Evolutionary conservation across 2,113 vertebrate species (phyloP).

Genomic region (Cyprinodon brontotheroides): DNA sequence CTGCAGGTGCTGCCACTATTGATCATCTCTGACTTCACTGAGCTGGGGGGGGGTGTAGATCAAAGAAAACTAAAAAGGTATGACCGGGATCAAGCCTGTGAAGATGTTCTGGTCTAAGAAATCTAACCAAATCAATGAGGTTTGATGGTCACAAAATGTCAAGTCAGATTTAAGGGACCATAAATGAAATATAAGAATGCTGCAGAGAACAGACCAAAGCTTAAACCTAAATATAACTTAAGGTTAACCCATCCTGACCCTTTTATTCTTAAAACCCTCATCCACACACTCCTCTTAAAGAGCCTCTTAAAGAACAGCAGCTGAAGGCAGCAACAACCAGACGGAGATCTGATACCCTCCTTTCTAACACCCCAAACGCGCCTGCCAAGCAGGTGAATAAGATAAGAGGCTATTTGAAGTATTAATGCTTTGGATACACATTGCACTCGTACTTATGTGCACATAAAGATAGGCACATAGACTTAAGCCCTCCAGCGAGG

Average conservation of each 20-base stretch:
- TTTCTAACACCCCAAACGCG: conserved; percentile 20
- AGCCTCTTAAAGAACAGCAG: conserved; percentile 31
- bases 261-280: conserved; percentile 24
- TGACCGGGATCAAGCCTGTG: conserved; percentile 16
- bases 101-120: conserved; percentile 2
- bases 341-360: conserved; percentile 52
- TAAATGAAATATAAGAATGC: conserved; percentile 4
- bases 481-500: conserved; percentile 61
- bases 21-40: conserved; percentile 29
- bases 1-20: conserved; percentile 44
- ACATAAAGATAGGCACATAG: conserved; percentile 27
- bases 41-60: conserved; percentile 19
- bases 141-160: not conserved
- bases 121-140: not conserved
- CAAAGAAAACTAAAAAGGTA: conserved; percentile 7
- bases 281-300: conserved; percentile 4
- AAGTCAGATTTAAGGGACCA: not conserved
- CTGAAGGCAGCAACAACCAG: conserved; percentile 53
- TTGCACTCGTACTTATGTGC: not conserved
- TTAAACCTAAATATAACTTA: conserved; percentile 21
- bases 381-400: conserved; percentile 26
- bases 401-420: conserved; percentile 38
- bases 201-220: conserved; percentile 19
- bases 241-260: conserved; percentile 12
- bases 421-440: conserved; percentile 23